Evolutionary conservation across 2,113 vertebrate species (phyloP).

Genomic region (Aleadryas rufinucha): DNA sequence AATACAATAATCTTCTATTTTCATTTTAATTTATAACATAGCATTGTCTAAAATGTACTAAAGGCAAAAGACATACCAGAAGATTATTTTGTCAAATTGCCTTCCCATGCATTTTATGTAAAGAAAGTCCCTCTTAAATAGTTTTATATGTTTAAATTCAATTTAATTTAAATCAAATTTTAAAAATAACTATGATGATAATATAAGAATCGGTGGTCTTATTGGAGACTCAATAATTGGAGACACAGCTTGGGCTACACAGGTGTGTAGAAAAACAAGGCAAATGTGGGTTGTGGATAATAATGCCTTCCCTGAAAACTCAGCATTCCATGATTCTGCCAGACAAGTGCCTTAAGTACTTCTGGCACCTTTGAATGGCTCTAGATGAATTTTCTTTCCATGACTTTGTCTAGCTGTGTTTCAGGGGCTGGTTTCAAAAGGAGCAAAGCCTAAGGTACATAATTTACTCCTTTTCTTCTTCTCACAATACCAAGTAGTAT

Average conservation of each 20-base stretch:
- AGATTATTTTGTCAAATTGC: not conserved
- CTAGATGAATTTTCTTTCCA: not conserved
- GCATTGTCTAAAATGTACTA: not conserved
- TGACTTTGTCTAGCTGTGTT: not conserved
- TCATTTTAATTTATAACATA: not conserved
- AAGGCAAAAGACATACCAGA: not conserved
- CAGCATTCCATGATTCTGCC: not conserved
- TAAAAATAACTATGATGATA: not conserved
- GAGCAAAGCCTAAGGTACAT: not conserved
- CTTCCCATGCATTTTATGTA: not conserved
- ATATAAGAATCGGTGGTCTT: not conserved
- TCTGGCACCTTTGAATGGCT: not conserved
- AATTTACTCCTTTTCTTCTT: not conserved
- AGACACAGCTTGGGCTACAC: not conserved
- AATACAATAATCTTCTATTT: not conserved
- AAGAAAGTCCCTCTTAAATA: not conserved
- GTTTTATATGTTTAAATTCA: not conserved
- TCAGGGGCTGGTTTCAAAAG: not conserved
- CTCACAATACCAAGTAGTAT: not conserved
- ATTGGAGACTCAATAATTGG: not conserved
- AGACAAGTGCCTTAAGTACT: not conserved
- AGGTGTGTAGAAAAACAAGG: not conserved
- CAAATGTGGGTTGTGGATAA: not conserved
- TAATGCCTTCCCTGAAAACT: not conserved
- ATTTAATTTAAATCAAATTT: not conserved